Conservation (phyloP, 2,797 vertebrate genomes). For the Apogon talboti region DNA sequence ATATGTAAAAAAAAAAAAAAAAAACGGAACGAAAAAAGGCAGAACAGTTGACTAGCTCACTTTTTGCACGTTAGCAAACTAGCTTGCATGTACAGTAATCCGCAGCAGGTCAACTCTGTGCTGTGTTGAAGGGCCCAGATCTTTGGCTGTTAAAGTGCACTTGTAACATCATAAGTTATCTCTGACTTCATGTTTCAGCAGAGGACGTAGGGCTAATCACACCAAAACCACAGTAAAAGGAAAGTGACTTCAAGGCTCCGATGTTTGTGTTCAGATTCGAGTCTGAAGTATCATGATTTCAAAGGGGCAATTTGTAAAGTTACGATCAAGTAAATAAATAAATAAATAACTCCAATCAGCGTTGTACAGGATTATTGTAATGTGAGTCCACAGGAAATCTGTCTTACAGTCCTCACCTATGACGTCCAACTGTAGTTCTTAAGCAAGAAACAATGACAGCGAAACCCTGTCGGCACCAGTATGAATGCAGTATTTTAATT, state of each 20-base stretch:
- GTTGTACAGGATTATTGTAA: too few relatives aligned
- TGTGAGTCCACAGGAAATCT: too few relatives aligned
- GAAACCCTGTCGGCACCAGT: too few relatives aligned
- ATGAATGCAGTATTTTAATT: too few relatives aligned
- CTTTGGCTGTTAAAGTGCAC: conserved; percentile 69
- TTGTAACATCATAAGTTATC: conserved; percentile 67
- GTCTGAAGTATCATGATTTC: conserved; percentile 10
- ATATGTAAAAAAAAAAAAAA: conserved; percentile 24
- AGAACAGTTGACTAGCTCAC: conserved; percentile 53
- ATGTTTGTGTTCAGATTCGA: conserved; percentile 10
- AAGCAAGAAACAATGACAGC: too few relatives aligned
- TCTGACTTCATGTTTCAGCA: conserved; percentile 27
- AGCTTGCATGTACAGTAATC: conserved; percentile 77
- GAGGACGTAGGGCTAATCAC: conserved; percentile 19
- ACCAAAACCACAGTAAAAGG: conserved; percentile 18
- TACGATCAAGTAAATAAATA: neutral
- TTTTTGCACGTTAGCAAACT: conserved; percentile 74
- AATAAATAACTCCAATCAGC: too few relatives aligned
- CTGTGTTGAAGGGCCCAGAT: conserved; percentile 48
- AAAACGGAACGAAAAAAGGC: too few relatives aligned
- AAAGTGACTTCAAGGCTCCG: neutral
- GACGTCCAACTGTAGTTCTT: too few relatives aligned
- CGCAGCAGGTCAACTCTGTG: conserved; percentile 47
- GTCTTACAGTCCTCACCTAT: too few relatives aligned
- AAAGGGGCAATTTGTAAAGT: conserved; percentile 6